Percentiles rank a stretch among this genome's conserved stretches.
phyloP scores from a whole-genome alignment of 1,140 invertebrate species.

The Sarcophaga bullata region DNA sequence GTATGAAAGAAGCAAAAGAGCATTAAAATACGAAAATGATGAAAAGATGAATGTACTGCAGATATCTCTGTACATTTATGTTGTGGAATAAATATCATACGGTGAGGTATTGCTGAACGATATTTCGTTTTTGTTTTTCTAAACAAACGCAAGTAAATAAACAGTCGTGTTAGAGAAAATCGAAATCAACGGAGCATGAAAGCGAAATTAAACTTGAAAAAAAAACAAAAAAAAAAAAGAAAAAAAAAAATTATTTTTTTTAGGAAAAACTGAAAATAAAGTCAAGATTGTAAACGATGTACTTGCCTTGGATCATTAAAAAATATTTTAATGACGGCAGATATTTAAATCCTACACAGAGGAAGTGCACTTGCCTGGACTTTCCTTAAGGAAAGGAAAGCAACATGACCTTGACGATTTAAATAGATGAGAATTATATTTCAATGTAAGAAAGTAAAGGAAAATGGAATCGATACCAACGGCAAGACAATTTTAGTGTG shows the following conservation, averaged over 20 bases:
- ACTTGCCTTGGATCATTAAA: background rate
- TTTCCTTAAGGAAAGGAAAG: no score
- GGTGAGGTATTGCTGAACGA: background rate
- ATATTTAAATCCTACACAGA: no score
- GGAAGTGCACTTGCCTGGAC: no score
- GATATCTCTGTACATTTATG: background rate
- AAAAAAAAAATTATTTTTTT: no score
- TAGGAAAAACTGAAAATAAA: background rate
- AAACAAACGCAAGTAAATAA: background rate
- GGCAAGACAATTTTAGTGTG: no score
- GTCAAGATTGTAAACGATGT: background rate
- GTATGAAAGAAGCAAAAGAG: no score
- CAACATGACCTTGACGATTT: no score
- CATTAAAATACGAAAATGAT: background rate
- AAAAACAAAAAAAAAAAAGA: background rate
- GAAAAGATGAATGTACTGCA: background rate
- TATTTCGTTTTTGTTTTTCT: background rate
- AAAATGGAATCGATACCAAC: no score
- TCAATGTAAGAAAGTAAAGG: no score
- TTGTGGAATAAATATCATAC: background rate
- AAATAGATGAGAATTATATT: no score
- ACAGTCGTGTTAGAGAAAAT: background rate
- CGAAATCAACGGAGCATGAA: conserved; percentile 1
- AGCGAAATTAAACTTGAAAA: background rate
- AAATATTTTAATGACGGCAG: no score